These are phyloP conservation scores for Sabatieria punctata DNA, from an alignment of 2,888 invertebrate species.

Conservation along the genomic window DNA sequence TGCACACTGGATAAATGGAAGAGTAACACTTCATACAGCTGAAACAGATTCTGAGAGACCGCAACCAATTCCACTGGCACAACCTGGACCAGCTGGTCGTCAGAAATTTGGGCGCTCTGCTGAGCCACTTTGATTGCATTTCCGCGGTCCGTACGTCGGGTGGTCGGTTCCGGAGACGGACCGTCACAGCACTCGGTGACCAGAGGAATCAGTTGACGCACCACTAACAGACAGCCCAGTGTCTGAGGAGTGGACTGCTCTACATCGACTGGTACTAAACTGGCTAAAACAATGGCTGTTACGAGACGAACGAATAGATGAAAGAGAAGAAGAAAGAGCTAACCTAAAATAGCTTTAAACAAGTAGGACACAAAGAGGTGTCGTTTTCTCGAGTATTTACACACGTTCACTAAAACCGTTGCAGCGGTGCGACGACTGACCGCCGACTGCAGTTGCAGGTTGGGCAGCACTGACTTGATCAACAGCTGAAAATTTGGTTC, in stretches of 20 bases:
- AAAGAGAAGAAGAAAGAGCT: conserved; percentile 31
- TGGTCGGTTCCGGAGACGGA: conserved; percentile 28
- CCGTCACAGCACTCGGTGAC: conserved; percentile 16
- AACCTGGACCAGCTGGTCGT: too few relatives aligned
- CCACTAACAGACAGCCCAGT: conserved; percentile 49
- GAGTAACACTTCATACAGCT: conserved; percentile 39
- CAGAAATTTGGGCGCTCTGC: too few relatives aligned
- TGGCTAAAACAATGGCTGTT: too few relatives aligned
- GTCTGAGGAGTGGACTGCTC: conserved; percentile 41
- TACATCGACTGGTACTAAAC: conserved; percentile 36
- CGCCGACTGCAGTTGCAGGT: conserved; percentile 48
- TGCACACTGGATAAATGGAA: conserved; percentile 45
- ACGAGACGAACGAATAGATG: too few relatives aligned
- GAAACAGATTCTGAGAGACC: conserved; percentile 12
- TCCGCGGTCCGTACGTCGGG: conserved; percentile 15
- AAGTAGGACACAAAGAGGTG: conserved; percentile 48
- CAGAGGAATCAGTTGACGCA: conserved; percentile 47
- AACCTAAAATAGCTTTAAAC: conserved; percentile 45
- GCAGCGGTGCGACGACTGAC: conserved; percentile 64
- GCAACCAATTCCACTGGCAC: too few relatives aligned
- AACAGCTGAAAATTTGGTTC: conserved; percentile 41
- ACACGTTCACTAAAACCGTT: conserved; percentile 58
- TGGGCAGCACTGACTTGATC: conserved; percentile 48
- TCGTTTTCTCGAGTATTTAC: conserved; percentile 57
- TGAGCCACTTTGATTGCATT: too few relatives aligned